Base-by-base conservation (phyloP, 2,797 vertebrate species). In the Smutsia gigantea region DNA sequence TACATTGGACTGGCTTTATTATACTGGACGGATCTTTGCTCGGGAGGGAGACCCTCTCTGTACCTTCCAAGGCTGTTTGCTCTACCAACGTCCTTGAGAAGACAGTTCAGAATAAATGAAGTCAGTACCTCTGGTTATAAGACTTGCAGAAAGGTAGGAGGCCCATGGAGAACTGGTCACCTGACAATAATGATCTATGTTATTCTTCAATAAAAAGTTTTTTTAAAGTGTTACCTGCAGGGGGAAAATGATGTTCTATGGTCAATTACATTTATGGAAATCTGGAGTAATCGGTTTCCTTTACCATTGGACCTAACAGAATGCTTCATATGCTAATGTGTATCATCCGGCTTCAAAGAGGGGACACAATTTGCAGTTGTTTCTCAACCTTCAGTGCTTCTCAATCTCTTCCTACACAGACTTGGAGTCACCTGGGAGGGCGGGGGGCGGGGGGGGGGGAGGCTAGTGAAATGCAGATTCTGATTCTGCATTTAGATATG, bases 241-340 rank as follows among this genome's bases (percentile, higher is more conserved):
- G 29, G 61, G 12, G 13, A 29, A 64, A 12, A 61, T 42, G 23
- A 51, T 74, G 4, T 31, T 31, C 8, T 79, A 7, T 64, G 34
- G 37, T 74, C 75, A 96, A 82, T 88, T 82, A 82, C 34, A 29
- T 83, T 93, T 68, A 49, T 34, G 23, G 21, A 87, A 84, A 78
- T 86, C 49, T 63, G 68, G 49, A 34, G 14, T 86, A 49, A 82
- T 63, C 4, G 7, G 10, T 59, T 72, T 85, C 82, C 37, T 74
- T 93, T 72, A 57, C 13, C 51, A 63, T 3, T 71, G 72, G 11
- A 53, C 51, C 39, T 61, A 71, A 74, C 11, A 68, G 84, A 92
- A 72, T 37, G 51, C 42, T 95, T 57, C 68, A 34, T 51, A 59
- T 72, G 66, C 59, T 75, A n/a, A 39, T 21, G 4, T 59, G 17